Evolutionary conservation across 2,113 vertebrate species (phyloP).

Genomic region (Arizona elegans): DNA sequence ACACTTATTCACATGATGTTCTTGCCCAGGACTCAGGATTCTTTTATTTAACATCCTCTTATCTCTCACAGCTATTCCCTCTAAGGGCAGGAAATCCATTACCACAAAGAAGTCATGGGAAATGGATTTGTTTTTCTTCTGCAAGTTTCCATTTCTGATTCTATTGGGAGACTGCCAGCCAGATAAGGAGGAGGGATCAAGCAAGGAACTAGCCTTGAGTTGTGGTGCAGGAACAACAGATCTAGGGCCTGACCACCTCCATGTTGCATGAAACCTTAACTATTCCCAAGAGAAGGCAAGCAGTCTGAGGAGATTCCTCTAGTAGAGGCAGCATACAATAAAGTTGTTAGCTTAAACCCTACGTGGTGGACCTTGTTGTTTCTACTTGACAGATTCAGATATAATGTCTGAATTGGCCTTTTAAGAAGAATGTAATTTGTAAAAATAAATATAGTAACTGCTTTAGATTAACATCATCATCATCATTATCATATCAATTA

Average conservation of each 20-base stretch:
- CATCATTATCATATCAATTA: background rate
- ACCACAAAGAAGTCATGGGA: background rate
- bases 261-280: no score
- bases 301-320: no score
- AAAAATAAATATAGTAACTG: background rate
- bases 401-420: background rate
- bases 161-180: no score
- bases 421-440: background rate
- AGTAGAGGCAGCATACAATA: no score
- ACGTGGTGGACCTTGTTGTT: no score
- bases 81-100: background rate
- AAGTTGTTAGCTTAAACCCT: no score
- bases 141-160: background rate
- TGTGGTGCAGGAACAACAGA: no score
- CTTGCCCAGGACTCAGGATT: background rate
- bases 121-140: background rate
- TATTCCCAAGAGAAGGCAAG: no score
- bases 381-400: background rate
- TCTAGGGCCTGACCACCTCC: no score
- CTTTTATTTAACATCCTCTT: background rate
- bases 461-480: background rate
- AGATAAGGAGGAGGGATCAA: no score
- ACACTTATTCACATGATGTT: background rate
- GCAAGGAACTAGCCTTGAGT: no score
- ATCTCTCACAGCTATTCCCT: background rate